Evolutionary conservation across 2,113 vertebrate genomes (phyloP), one percentile per base, ranked within the genome.

Genomic region (Dicaeum eximium): DNA sequence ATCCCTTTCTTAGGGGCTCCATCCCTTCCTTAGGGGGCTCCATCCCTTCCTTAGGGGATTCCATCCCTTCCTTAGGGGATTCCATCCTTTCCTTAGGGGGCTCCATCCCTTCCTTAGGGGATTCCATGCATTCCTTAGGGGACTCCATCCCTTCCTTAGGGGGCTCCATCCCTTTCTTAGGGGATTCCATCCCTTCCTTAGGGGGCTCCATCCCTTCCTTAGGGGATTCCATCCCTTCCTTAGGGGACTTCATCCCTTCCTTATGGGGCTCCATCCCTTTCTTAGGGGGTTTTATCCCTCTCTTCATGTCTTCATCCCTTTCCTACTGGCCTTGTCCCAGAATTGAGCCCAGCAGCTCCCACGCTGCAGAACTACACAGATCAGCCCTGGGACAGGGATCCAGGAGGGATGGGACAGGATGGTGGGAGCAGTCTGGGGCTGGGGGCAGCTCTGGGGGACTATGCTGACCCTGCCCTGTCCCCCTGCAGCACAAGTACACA

Each of bases 401-500:
- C 2, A 8, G 62, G 48, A 44, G 53, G 35, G 82, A 5, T 60
- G 28, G 54, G 5, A 12, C n/a, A 44, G 47, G 61, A 1, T 40
- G 71, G 6, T 54, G 84, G 67, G 58, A 24, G 40, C 24, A 17
- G 64, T 48, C 21, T 69, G 73, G 85, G 78, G 54, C 37, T 27
- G 85, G 58, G 54, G 80, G 8, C n/a, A 19, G 30, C 0, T 0
- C 3, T 58, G 61, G 61, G 2, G 28, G 8, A 1, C n/a, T 0
- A 0, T 40, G 66, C 19, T 47, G 31, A 85, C 15, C 38, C 44
- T 5, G 3, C 12, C 61, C 45, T 94, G 51, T 95, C 50, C 38
- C 44, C 44, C 37, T 40, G 38, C 94, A 99, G 99, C 99, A 99
- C 95, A 99, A 99, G 93, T 99, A 99, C 87, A 98, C 99, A 0